Evolutionary conservation across 2,113 vertebrate genomes (phyloP).

Genomic region (Phalacrocorax aristotelis): DNA sequence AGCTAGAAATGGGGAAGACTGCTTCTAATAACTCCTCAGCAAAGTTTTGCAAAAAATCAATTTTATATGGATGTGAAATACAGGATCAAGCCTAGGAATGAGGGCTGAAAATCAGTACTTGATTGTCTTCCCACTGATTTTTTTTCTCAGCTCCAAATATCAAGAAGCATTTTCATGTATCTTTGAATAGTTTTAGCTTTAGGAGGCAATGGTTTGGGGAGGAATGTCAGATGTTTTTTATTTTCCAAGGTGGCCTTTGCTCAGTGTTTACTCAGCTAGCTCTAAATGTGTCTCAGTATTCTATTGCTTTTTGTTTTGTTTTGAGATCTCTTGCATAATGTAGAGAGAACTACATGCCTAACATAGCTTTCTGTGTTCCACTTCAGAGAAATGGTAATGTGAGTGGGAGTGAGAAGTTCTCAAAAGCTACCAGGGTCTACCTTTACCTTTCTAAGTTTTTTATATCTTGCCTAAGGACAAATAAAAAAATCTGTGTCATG

Average conservation of each 20-base stretch:
- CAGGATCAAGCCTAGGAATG: not conserved
- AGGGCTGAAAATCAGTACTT: not conserved
- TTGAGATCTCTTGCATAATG: not conserved
- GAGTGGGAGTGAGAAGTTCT: not conserved
- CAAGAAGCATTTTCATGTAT: not conserved
- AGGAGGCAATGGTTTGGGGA: not conserved
- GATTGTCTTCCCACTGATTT: not conserved
- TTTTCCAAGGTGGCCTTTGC: not conserved
- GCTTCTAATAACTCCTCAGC: not conserved
- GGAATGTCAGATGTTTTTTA: not conserved
- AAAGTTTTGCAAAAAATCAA: not conserved
- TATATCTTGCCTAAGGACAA: not conserved
- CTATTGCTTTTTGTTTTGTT: not conserved
- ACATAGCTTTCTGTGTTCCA: not conserved
- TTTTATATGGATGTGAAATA: not conserved
- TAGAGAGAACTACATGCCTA: not conserved
- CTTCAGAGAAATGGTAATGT: not conserved
- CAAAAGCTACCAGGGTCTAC: not conserved
- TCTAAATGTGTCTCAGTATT: not conserved
- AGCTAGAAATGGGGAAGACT: not conserved
- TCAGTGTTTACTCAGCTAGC: not conserved
- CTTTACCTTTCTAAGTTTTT: conserved; percentile 1
- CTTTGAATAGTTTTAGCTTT: not conserved
- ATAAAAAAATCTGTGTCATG: not conserved
- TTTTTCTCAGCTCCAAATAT: not conserved